Base-by-base conservation (phyloP, 2,888 invertebrate genomes). In the Scaptomyza flava region DNA sequence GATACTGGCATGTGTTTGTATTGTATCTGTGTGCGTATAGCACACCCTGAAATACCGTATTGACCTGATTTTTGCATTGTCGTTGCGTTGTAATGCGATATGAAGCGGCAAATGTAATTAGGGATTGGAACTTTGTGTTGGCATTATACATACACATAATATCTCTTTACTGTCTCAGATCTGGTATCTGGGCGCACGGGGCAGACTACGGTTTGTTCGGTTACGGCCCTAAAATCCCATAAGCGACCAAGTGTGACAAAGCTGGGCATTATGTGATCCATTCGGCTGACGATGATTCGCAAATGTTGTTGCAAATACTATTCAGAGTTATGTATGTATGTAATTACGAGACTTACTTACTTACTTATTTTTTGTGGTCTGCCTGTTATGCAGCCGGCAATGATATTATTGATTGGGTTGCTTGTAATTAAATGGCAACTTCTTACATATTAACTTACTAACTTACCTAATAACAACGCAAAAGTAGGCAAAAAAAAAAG, bases 191-290 rank as follows among this genome's bases (percentile, higher is more conserved):
- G 52, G 34, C 52, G 33, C 34, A 42, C 42, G 53, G 51, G 45
- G 41, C 36, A 38, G 2, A 8, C 46, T 69, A 61, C 23, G 62
- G 58, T 69, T 58, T 17, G 9, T 17, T 67, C 47, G 59, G 67
- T 64, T 53, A 59, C 58, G 47, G 50, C 57, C 63, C 68, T 41
- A 67, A 52, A 77, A 47, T 60, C 72, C 72, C 65, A 70, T 67
- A 70, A 67, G 79, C 73, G 79, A 70, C 86, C 66, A 84, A 88
- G 87, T 86, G 89, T 85, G 85, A 87, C 84, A 84, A 85, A 87
- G 81, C 79, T 59, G 68, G 68, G 77, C 68, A 77, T 87, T 87
- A 82, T 78, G 60, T 74, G 77, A 72, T 75, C 62, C 72, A 73
- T 77, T 62, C 51, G 53, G 51, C 58, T 68, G 57, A 48, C 33